These are phyloP conservation scores for Pycnonotus jocosus DNA, from an alignment of 2,113 vertebrate genomes.

Conservation along the genomic window DNA sequence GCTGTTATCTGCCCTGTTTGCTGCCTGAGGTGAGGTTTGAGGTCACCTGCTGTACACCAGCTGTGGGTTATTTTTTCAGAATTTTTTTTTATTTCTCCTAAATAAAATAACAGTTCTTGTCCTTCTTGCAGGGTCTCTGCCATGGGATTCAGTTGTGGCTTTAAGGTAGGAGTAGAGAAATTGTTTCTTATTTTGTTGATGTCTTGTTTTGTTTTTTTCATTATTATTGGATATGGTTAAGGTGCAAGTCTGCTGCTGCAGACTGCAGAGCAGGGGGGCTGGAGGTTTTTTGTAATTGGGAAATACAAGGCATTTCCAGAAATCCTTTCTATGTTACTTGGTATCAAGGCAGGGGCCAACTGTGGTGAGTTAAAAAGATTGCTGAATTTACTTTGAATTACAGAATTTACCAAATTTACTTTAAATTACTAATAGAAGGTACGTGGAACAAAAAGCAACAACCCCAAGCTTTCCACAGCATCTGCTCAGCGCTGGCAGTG, in stretches of 20 bases:
- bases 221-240: accelerated
- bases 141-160: accelerated
- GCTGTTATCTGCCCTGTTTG: not conserved
- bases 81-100: not conserved
- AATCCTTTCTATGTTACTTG: not conserved
- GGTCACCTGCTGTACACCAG: not conserved
- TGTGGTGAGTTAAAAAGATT: not conserved
- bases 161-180: not conserved
- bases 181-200: not conserved
- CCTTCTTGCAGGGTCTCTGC: accelerated
- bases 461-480: not conserved
- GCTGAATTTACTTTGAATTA: not conserved
- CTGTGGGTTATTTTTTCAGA: not conserved
- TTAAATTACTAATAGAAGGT: not conserved
- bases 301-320: not conserved
- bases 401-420: not conserved
- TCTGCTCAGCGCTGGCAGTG: not conserved
- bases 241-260: not conserved
- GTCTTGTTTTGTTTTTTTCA: not conserved
- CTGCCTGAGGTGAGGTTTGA: not conserved
- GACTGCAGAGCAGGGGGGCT: not conserved
- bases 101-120: not conserved
- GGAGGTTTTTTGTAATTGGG: not conserved
- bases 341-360: not conserved
- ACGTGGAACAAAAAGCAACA: not conserved